These are phyloP conservation scores for Tenebrio molitor DNA, from an alignment of 1,140 invertebrate species.

Conservation along the genomic window DNA sequence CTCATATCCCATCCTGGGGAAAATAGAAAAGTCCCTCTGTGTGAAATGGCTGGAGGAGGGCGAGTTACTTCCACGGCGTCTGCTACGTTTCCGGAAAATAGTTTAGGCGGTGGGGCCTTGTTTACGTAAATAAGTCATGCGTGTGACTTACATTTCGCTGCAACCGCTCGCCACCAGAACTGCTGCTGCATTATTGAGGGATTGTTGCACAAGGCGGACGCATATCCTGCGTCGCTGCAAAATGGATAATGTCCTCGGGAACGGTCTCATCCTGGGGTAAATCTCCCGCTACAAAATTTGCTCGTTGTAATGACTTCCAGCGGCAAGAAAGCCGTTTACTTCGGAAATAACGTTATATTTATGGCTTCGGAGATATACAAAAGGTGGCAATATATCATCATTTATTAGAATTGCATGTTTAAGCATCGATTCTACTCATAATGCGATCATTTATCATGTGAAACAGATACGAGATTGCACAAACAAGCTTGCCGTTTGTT, in stretches of 20 bases:
- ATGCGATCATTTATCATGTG: conserved; percentile 53
- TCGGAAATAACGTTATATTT: conserved; percentile 45
- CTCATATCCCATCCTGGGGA: conserved; percentile 21
- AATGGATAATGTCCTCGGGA: background rate
- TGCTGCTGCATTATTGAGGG: background rate
- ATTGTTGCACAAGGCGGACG: background rate
- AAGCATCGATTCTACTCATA: conserved; percentile 53
- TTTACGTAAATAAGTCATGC: background rate
- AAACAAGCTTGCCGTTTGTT: conserved; percentile 32
- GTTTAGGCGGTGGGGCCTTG: background rate
- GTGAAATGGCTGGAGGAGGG: background rate
- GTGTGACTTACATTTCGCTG: background rate
- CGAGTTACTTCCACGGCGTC: background rate
- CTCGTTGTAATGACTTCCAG: conserved; percentile 5
- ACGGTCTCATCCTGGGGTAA: background rate
- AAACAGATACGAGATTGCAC: conserved; percentile 42
- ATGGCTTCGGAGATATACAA: conserved; percentile 48
- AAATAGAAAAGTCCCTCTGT: conserved; percentile 9
- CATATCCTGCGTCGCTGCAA: background rate
- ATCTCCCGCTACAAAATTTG: conserved; percentile 4
- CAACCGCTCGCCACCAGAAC: background rate
- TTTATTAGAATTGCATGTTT: conserved; percentile 55
- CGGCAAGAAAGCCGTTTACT: conserved; percentile 1
- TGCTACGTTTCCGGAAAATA: no score
- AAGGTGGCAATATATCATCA: conserved; percentile 52